These are phyloP conservation scores for Camelus bactrianus DNA, from an alignment of 2,113 vertebrate species.

Conservation along the genomic window DNA sequence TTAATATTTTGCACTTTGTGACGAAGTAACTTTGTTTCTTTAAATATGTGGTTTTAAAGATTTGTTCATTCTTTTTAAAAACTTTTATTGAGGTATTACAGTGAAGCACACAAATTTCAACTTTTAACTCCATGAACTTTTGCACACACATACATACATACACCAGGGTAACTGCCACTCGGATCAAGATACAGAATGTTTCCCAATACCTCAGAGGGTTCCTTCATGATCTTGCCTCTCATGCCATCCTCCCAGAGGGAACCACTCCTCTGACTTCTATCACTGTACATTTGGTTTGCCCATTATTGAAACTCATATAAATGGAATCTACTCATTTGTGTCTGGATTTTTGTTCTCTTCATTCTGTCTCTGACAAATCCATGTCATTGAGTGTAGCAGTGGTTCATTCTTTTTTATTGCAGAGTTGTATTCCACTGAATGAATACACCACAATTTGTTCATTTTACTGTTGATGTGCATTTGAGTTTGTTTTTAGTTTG, in stretches of 20 bases:
- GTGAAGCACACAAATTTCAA: background rate
- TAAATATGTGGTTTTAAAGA: constrained; percentile 17
- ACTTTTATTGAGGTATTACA: background rate
- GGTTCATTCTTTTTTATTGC: background rate
- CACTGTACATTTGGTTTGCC: background rate
- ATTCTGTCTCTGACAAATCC: background rate
- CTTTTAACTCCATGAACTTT: constrained; percentile 28
- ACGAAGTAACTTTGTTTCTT: constrained; percentile 39
- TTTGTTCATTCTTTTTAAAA: background rate
- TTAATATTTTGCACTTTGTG: constrained; percentile 29
- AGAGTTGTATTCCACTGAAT: background rate
- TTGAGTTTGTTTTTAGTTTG: background rate
- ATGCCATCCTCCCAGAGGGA: background rate
- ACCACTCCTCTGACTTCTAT: background rate
- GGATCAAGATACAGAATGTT: background rate
- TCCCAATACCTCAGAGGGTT: background rate
- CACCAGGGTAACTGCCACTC: background rate
- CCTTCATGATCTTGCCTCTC: background rate
- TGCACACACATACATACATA: background rate
- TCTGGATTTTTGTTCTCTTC: background rate
- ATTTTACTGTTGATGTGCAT: background rate
- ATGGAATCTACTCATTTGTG: background rate
- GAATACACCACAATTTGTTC: background rate
- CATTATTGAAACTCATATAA: background rate
- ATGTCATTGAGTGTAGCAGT: background rate